Conservation (phyloP, 2,888 invertebrate genomes). For the Oxytorus armatus region DNA sequence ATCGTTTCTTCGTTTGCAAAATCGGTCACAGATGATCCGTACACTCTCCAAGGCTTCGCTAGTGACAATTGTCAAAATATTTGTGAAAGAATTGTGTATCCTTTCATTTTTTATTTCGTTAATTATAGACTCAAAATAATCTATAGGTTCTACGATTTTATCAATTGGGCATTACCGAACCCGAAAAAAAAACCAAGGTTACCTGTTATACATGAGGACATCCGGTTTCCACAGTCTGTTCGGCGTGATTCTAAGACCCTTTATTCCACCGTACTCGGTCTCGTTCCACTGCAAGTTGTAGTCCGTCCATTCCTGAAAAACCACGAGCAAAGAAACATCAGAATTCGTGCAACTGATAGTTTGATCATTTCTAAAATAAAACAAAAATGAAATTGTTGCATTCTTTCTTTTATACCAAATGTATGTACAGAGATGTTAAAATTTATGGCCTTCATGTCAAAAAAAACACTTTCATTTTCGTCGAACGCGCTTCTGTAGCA, state of each 20-base stretch:
- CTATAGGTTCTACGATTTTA: conserved; percentile 51
- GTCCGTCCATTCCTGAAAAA: conserved; percentile 97
- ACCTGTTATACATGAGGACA: conserved; percentile 99
- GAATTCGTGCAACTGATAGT: not conserved
- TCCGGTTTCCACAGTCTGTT: conserved; percentile 99
- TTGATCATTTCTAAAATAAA: not conserved
- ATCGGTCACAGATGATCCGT: conserved; percentile 6
- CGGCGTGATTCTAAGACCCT: conserved; percentile 97
- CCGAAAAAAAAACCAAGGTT: conserved; percentile 79
- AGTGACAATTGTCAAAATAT: conserved; percentile 24
- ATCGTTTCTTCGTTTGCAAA: conserved; percentile 15
- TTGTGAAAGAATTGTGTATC: conserved; percentile 16
- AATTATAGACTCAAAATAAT: conserved; percentile 39
- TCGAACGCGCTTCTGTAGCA: too few relatives aligned
- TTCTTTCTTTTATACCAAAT: too few relatives aligned
- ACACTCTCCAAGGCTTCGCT: conserved; percentile 51
- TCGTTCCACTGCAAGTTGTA: conserved; percentile 99
- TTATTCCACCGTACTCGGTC: conserved; percentile 96
- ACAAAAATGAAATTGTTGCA: too few relatives aligned
- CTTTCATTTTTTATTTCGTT: conserved; percentile 26
- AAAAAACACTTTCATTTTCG: too few relatives aligned
- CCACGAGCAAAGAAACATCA: not conserved
- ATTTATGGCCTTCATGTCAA: too few relatives aligned
- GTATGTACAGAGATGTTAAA: too few relatives aligned
- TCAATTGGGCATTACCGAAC: conserved; percentile 48